phyloP scores from a whole-genome alignment of 2,888 invertebrate species.

The Eutolmus rufibarbis region DNA sequence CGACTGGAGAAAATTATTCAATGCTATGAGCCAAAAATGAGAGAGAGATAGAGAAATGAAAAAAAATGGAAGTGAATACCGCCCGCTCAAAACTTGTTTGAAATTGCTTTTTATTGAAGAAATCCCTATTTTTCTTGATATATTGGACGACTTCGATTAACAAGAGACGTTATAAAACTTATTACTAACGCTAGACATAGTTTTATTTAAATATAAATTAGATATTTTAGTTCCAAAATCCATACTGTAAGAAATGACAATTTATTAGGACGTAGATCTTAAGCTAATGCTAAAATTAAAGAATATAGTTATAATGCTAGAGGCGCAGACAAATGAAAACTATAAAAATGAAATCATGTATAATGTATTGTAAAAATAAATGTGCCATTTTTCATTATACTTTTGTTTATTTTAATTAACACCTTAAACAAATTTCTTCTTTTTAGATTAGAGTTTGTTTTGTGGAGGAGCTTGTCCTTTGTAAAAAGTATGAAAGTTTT shows the following conservation, averaged over 20 bases:
- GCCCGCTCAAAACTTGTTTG: slow-evolving; percentile 19
- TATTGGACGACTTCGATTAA: slow-evolving; percentile 24
- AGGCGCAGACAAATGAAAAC: slow-evolving; percentile 45
- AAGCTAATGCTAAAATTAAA: slow-evolving; percentile 20
- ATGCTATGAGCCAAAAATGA: slow-evolving; percentile 27
- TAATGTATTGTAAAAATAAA: slow-evolving; percentile 48
- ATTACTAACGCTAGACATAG: slow-evolving; percentile 33
- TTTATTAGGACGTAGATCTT: slow-evolving; percentile 44
- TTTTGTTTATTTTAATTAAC: background rate
- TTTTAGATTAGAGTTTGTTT: too few species aligned
- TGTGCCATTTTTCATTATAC: slow-evolving; percentile 50
- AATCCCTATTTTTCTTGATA: slow-evolving; percentile 28
- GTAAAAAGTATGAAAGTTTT: too few species aligned
- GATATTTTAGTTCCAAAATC: slow-evolving; percentile 45
- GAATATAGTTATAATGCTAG: slow-evolving; percentile 43
- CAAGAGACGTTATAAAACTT: slow-evolving; percentile 17
- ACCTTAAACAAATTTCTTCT: too few species aligned
- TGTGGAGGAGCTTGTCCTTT: too few species aligned
- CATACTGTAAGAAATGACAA: slow-evolving; percentile 45
- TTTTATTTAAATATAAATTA: slow-evolving; percentile 43
- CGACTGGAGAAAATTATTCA: slow-evolving; percentile 4
- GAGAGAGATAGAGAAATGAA: background rate
- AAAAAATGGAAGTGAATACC: background rate
- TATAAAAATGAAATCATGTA: slow-evolving; percentile 42
- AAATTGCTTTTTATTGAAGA: background rate